Base-by-base conservation (phyloP, 2,113 vertebrate species). In the Hiodon tergisus region DNA sequence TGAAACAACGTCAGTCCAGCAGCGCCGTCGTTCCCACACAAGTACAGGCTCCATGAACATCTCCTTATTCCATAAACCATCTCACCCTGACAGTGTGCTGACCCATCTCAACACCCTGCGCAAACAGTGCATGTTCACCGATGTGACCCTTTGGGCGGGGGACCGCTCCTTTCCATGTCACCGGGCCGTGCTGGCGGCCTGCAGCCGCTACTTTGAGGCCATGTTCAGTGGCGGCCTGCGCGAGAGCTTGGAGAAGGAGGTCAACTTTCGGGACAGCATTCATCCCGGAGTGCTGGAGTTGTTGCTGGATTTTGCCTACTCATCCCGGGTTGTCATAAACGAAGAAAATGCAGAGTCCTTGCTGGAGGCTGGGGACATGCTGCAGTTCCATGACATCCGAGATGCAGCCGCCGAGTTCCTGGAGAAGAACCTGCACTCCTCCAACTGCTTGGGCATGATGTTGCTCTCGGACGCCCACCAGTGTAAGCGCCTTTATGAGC, bases 391-490 rank as follows among this genome's bases (percentile, higher is more conserved):
- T 0, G 96, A 98, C 0, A 91, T 98, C 75, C 90, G 96, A 0
- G 95, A 98, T 0, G 96, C 96, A 0, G 95, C 95, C 0, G 94
- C 96, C 0, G 95, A 96, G 83, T 98, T 98, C 82, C 88, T 98
- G 10, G 96, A 98, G 83, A 95, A 94, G 86, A 95, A 95, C 79
- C 93, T 98, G 9, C 89, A 92, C 61, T 88, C 94, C 0, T 94
- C 94, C 81, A 98, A 98, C 87, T 98, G 96, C 84, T 86, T 98
- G 82, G 95, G 94, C 77, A 97, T 95, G 94, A 92, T 98, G 94
- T 84, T 97, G 82, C 86, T 98, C 3, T 95, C 96, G 0, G 96
- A 98, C 0, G 96, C 96, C 9, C 96, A 98, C 80, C 96, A 98
- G 89, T 98, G 96, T 83, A 93, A 93, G 72, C 81, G 92, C 5